Base-by-base conservation (phyloP, 2,113 vertebrate genomes). In the Cricetomys ansorgei region DNA sequence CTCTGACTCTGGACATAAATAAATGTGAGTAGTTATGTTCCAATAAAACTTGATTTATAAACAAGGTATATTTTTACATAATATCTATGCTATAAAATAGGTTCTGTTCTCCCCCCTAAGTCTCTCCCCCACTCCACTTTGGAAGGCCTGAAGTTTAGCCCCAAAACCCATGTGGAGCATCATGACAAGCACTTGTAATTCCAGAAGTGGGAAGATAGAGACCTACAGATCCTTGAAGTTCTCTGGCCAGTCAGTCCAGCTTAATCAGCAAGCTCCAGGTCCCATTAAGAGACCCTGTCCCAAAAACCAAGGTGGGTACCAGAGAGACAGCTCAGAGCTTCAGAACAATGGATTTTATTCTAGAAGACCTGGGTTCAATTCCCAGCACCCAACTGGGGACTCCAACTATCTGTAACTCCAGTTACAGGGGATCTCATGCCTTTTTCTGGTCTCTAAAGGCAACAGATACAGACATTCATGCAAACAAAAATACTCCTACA, bases 11-110 rank as follows among this genome's bases (percentile, higher is more conserved):
- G 59, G 59, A 81, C 23, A n/a, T 53, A 57, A 5, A 4, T 50
- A 27, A 89, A 48, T 91, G 23, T 53, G 31, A 72, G 48, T 73
- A n/a, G 0, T 45, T 92, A 5, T 93, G 37, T 92, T 88, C 77
- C 29, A 96, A n/a, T 72, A 72, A 91, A 95, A 55, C 64, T 84
- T 91, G 86, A 81, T 86, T 95, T 89, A 34, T 94, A 48, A 94
- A 75, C 31, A 62, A 75, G 57, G 79, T 77, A 59, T 92, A 31
- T 75, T 94, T 79, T 92, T 17, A 64, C 45, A 23, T 53, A 86
- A 65, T 85, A 80, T 92, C 81, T 15, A 29, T 16, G 25, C 81
- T 70, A 87, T 17, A 0, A 57, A 76, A 64, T 50, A 2, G 53
- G 57, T 94, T 57, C 48, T 1, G 0, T 15, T 40, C 27, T 76